Conservation (phyloP, 2,113 vertebrate genomes). For the Xiphophorus maculatus region DNA sequence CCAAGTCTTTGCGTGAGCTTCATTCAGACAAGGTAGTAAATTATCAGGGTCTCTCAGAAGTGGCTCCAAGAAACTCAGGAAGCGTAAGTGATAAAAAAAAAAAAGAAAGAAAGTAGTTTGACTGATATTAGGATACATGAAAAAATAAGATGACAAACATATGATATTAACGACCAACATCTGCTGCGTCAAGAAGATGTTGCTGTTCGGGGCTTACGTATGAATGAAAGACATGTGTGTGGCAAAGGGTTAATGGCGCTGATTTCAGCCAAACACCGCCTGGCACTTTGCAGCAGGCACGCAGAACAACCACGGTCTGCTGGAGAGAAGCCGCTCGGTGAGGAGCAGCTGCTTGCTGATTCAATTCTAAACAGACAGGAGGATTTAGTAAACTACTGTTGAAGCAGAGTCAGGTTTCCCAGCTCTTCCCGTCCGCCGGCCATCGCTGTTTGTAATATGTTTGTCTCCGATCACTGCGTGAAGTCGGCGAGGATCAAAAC, state of each 20-base stretch:
- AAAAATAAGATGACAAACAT: conserved; percentile 63
- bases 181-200: conserved; percentile 65
- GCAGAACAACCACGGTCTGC: conserved; percentile 57
- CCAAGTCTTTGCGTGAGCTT: conserved; percentile 55
- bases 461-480: conserved; percentile 39
- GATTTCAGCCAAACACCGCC: conserved; percentile 76
- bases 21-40: conserved; percentile 66
- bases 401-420: conserved; percentile 58
- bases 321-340: conserved; percentile 41
- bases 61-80: conserved; percentile 65
- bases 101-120: conserved; percentile 60
- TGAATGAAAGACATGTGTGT: conserved; percentile 68
- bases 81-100: conserved; percentile 68
- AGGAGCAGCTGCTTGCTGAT: conserved; percentile 58
- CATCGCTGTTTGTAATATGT: conserved; percentile 48
- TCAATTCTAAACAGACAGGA: conserved; percentile 60
- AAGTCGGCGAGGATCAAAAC: conserved; percentile 55
- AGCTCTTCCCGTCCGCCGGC: conserved; percentile 9
- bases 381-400: conserved; percentile 53
- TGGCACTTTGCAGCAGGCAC: conserved; percentile 63
- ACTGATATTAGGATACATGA: conserved; percentile 55
- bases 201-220: conserved; percentile 49
- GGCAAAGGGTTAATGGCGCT: conserved; percentile 60
- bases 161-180: conserved; percentile 73
- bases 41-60: conserved; percentile 67